These are phyloP conservation scores for Anoplopoma fimbria DNA, from an alignment of 2,113 vertebrate species.

Conservation along the genomic window DNA sequence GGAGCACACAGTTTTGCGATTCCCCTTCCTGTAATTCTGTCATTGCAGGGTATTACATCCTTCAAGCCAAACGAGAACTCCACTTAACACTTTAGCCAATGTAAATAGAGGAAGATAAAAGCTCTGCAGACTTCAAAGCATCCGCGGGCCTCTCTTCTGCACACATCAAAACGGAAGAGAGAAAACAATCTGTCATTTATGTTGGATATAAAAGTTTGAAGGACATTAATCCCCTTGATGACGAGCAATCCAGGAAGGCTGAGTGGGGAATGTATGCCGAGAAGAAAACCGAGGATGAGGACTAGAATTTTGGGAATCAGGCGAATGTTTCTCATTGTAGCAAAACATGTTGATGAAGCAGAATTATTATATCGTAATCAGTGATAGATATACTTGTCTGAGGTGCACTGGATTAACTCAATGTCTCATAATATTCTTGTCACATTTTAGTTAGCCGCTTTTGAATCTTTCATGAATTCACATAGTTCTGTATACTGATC, in stretches of 20 bases:
- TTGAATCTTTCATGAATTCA: not conserved
- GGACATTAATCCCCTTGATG: slow-evolving; percentile 60
- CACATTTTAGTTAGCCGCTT: not conserved
- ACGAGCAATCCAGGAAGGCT: slow-evolving; percentile 31
- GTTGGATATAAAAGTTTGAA: slow-evolving; percentile 61
- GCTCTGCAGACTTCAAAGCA: slow-evolving; percentile 68
- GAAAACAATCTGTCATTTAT: slow-evolving; percentile 63
- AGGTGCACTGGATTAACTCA: not conserved
- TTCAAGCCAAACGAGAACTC: slow-evolving; percentile 63
- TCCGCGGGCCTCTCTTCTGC: slow-evolving; percentile 14
- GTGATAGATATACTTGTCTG: not conserved
- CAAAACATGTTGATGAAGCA: not conserved
- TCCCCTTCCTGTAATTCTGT: slow-evolving; percentile 68
- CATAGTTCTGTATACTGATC: not conserved
- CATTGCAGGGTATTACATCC: slow-evolving; percentile 65
- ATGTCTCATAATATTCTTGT: not conserved
- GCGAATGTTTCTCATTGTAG: not conserved
- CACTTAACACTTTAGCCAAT: slow-evolving; percentile 74
- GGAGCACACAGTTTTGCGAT: slow-evolving; percentile 40
- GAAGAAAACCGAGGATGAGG: slow-evolving; percentile 8
- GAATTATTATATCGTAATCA: not conserved
- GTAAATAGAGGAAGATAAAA: slow-evolving; percentile 75
- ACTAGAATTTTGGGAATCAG: slow-evolving; percentile 17
- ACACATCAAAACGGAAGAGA: slow-evolving; percentile 63
- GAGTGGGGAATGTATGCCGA: not conserved